Evolutionary conservation across 1,140 invertebrate genomes (phyloP).

Genomic region (Patella vulgata): DNA sequence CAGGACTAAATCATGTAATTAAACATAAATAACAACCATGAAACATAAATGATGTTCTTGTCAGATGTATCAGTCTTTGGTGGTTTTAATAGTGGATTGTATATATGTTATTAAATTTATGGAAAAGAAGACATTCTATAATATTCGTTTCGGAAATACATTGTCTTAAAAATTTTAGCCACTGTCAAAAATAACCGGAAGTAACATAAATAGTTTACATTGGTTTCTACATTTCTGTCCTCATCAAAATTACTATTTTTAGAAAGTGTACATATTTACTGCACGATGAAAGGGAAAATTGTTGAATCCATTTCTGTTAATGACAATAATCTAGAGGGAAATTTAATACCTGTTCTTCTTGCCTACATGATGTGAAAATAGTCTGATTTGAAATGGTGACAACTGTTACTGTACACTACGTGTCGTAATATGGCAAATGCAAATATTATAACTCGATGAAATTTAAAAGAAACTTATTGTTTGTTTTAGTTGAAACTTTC

Average conservation of each 20-base stretch:
- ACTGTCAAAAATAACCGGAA: conserved; percentile 7
- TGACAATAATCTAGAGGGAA: neutral
- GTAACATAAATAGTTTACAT: conserved; percentile 28
- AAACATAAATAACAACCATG: too few relatives aligned
- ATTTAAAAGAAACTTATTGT: too few relatives aligned
- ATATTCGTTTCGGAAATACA: neutral
- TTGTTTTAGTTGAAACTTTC: too few relatives aligned
- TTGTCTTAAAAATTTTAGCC: conserved; percentile 1
- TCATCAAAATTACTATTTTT: neutral
- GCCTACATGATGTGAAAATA: too few relatives aligned
- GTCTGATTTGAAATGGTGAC: neutral
- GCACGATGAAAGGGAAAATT: neutral
- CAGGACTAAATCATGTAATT: too few relatives aligned
- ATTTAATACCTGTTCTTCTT: too few relatives aligned
- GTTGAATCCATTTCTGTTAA: neutral
- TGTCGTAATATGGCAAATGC: neutral
- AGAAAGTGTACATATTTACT: neutral
- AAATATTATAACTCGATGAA: too few relatives aligned
- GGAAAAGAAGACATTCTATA: neutral
- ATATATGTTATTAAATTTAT: conserved; percentile 28
- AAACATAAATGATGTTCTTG: too few relatives aligned
- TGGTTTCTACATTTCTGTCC: conserved; percentile 6
- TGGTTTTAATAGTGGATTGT: too few relatives aligned
- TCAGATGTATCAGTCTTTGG: too few relatives aligned
- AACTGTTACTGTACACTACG: neutral